These are phyloP conservation scores for Leontopithecus rosalia DNA, from an alignment of 2,797 vertebrate genomes.

Conservation along the genomic window DNA sequence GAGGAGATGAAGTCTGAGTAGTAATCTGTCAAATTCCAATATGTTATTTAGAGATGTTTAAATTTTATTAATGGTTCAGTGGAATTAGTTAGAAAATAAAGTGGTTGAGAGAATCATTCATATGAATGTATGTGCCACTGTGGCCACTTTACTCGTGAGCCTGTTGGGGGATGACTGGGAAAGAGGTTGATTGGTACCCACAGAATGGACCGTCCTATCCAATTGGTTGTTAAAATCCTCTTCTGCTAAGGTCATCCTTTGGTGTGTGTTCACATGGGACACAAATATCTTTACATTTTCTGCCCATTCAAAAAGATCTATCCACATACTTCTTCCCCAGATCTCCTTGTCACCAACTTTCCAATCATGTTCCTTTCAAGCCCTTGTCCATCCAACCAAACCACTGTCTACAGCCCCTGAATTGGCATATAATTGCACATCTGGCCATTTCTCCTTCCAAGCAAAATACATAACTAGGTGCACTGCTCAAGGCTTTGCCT, in stretches of 20 bases:
- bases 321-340: neutral
- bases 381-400: neutral
- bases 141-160: neutral
- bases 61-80: constrained; percentile 2
- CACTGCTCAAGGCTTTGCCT: neutral
- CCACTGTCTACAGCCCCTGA: neutral
- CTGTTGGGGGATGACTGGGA: neutral
- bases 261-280: neutral
- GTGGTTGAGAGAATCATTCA: neutral
- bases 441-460: neutral
- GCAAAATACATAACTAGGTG: neutral
- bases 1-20: neutral
- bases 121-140: fast-evolving
- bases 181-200: neutral
- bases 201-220: neutral
- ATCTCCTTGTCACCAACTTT: neutral
- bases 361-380: neutral
- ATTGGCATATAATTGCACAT: too few relatives aligned
- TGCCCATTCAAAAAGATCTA: neutral
- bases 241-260: neutral
- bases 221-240: neutral
- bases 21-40: neutral
- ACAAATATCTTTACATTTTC: neutral
- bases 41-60: constrained; percentile 45
- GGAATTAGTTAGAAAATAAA: constrained; percentile 18